phyloP scores from a whole-genome alignment of 2,888 invertebrate species.

The Thysanoteuthis rhombus region DNA sequence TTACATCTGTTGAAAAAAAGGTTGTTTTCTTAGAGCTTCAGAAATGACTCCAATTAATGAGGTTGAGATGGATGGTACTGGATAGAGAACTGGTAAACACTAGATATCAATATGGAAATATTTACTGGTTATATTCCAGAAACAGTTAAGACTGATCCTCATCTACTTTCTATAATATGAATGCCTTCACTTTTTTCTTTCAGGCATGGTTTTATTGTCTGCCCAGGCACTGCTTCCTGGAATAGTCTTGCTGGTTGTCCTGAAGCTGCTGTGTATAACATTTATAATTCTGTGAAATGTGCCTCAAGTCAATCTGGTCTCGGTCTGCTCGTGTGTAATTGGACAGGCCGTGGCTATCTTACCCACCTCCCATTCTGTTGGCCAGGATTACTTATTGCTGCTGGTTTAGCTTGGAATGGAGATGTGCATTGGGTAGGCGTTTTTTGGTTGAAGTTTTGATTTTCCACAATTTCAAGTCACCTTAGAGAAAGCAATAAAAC shows the following conservation, averaged over 20 bases:
- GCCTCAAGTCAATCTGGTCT: conserved; percentile 70
- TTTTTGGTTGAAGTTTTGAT: not conserved
- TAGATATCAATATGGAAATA: no score
- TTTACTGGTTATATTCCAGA: no score
- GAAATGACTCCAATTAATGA: no score
- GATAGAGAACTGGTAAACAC: no score
- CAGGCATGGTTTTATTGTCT: conserved; percentile 70
- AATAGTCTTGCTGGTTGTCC: conserved; percentile 74
- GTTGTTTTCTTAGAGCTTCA: no score
- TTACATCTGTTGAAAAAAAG: no score
- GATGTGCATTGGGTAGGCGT: conserved; percentile 68
- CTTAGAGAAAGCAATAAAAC: not conserved
- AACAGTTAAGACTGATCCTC: not conserved
- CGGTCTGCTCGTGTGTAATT: conserved; percentile 73
- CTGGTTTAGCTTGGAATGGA: conserved; percentile 74
- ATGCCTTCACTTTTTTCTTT: conserved; percentile 37
- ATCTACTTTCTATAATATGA: no score
- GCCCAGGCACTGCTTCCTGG: conserved; percentile 74
- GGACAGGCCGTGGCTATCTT: conserved; percentile 74
- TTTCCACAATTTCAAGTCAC: no score
- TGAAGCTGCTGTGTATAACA: conserved; percentile 73
- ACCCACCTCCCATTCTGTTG: conserved; percentile 74
- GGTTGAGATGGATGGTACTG: no score
- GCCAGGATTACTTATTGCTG: conserved; percentile 73
- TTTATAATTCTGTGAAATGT: conserved; percentile 72